phyloP scores from a whole-genome alignment of 1,140 invertebrate species.

The Olivierus martensii region DNA sequence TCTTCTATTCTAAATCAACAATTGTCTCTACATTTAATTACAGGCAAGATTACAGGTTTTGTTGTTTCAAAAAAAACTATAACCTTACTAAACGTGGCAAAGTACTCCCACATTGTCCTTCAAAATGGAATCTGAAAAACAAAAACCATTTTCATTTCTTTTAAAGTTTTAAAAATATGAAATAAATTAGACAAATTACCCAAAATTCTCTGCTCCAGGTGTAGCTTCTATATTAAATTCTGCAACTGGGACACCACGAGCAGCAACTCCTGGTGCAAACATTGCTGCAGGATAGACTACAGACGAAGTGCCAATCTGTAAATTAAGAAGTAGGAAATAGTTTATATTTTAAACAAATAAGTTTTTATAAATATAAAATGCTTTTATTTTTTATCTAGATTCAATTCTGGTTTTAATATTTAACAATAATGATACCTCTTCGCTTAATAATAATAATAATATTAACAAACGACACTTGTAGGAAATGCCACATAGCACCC shows the following conservation, averaged over 20 bases:
- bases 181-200: slow-evolving; percentile 36
- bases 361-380: no score
- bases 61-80: slow-evolving; percentile 35
- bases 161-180: slow-evolving; percentile 6
- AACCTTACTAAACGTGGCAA: slow-evolving; percentile 33
- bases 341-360: no score
- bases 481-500: no score
- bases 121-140: slow-evolving; percentile 50
- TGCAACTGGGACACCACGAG: slow-evolving; percentile 61
- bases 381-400: no score
- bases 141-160: slow-evolving; percentile 12
- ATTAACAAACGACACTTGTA: no score
- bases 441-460: no score
- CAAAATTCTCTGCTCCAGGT: slow-evolving; percentile 49
- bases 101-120: slow-evolving; percentile 56
- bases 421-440: no score
- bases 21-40: no score
- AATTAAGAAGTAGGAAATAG: no score
- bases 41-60: no score
- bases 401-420: no score
- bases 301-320: slow-evolving; percentile 59
- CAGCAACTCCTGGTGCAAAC: slow-evolving; percentile 66
- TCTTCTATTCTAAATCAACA: no score
- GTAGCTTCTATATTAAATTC: slow-evolving; percentile 80
- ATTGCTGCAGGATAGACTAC: slow-evolving; percentile 83